Percentiles rank a stretch among this genome's conserved stretches.
These are phyloP conservation scores for Cranoglanis bouderius DNA, from an alignment of 2,113 vertebrate species.

Conservation along the genomic window DNA sequence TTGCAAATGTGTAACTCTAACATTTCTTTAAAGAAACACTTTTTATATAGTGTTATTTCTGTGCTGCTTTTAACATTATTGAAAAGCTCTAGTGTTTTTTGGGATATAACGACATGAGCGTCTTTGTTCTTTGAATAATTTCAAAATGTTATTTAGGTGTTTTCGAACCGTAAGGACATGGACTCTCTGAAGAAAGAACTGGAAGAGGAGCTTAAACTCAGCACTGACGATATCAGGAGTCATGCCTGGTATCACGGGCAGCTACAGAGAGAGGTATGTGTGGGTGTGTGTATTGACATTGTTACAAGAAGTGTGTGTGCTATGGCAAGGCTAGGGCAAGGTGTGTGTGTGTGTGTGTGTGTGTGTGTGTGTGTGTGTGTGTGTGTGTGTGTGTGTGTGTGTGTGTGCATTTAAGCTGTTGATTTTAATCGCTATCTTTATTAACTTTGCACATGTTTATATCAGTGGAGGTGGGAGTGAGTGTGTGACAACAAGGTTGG, in stretches of 20 bases:
- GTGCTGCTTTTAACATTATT: too few species aligned
- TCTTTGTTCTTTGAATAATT: neutral
- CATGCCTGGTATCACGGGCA: constrained; percentile 85
- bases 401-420: neutral
- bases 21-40: too few species aligned
- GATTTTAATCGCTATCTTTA: neutral
- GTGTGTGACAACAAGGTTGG: neutral
- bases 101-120: neutral
- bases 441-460: neutral
- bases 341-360: neutral
- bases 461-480: neutral
- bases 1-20: too few species aligned
- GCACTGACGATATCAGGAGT: constrained; percentile 74
- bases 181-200: constrained; percentile 77
- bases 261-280: constrained; percentile 74
- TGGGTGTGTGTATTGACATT: neutral
- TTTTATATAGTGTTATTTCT: too few species aligned
- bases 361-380: constrained; percentile 21
- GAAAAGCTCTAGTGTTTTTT: neutral
- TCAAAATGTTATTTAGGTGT: constrained; percentile 15
- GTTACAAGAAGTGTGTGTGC: neutral
- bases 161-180: constrained; percentile 67
- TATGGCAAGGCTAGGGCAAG: neutral
- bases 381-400: neutral
- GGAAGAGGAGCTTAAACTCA: constrained; percentile 80